These are phyloP conservation scores for Pluvianellus socialis DNA, from an alignment of 2,113 vertebrate species.

Conservation along the genomic window DNA sequence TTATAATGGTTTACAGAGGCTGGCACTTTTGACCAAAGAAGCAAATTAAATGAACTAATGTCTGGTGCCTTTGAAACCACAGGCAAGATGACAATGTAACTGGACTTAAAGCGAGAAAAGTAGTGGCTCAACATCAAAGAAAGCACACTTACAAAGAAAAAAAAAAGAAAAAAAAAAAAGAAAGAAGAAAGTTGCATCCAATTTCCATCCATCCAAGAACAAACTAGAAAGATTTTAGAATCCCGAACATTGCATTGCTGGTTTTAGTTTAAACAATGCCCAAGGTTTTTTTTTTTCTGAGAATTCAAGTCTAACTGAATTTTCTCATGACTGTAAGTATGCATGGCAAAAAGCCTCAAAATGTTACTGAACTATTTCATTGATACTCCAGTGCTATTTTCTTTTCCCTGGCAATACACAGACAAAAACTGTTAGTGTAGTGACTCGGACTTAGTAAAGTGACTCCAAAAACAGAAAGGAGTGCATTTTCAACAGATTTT, in stretches of 20 bases:
- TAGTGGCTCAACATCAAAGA: background rate
- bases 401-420: background rate
- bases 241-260: background rate
- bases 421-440: background rate
- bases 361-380: conserved; percentile 21
- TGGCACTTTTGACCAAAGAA: background rate
- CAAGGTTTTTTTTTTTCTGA: background rate
- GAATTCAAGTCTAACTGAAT: background rate
- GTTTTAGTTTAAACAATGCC: background rate
- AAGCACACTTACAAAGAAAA: background rate
- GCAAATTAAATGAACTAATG: background rate
- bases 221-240: background rate
- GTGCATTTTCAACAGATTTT: background rate
- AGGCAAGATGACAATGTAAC: conserved; percentile 10
- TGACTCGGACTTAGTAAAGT: background rate
- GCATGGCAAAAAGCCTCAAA: conserved; percentile 5
- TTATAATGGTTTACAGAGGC: conserved; percentile 12
- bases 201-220: background rate
- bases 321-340: background rate
- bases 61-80: conserved; percentile 47
- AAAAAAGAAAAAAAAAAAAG: background rate
- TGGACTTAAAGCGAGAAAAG: background rate
- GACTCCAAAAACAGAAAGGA: background rate
- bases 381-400: conserved; percentile 2
- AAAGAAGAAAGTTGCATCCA: background rate